Conservation (phyloP, 2,113 vertebrate genomes). For the Pyxicephalus adspersus region DNA sequence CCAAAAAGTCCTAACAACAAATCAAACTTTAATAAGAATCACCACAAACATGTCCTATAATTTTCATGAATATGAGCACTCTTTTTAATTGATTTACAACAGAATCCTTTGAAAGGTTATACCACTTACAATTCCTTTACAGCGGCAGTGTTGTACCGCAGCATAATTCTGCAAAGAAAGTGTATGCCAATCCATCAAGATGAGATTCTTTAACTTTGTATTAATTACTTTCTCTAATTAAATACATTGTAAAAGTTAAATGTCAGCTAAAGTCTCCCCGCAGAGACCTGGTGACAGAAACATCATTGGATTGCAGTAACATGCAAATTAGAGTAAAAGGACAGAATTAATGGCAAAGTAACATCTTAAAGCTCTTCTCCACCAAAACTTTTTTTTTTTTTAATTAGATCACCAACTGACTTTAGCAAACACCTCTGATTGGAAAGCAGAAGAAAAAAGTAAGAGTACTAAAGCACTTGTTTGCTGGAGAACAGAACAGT, state of each 20-base stretch:
- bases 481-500: too few relatives aligned
- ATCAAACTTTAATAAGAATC: too few relatives aligned
- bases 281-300: constrained; percentile 48
- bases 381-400: too few relatives aligned
- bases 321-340: constrained; percentile 53
- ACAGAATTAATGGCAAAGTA: constrained; percentile 40
- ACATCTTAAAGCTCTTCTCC: constrained; percentile 5
- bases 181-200: constrained; percentile 10
- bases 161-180: neutral
- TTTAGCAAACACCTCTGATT: too few relatives aligned
- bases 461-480: too few relatives aligned
- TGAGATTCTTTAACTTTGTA: constrained; percentile 39
- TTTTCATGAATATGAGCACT: too few relatives aligned
- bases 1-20: too few relatives aligned
- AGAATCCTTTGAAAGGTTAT: neutral
- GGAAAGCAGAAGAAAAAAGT: too few relatives aligned
- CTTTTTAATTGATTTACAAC: too few relatives aligned
- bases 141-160: neutral
- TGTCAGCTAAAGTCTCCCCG: constrained; percentile 49
- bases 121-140: neutral
- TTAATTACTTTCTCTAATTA: constrained; percentile 56
- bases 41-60: too few relatives aligned
- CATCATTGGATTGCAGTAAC: constrained; percentile 49
- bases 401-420: neutral
- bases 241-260: constrained; percentile 55